These are phyloP conservation scores for Bhutanitis thaidina DNA, from an alignment of 2,888 invertebrate genomes.

Conservation along the genomic window DNA sequence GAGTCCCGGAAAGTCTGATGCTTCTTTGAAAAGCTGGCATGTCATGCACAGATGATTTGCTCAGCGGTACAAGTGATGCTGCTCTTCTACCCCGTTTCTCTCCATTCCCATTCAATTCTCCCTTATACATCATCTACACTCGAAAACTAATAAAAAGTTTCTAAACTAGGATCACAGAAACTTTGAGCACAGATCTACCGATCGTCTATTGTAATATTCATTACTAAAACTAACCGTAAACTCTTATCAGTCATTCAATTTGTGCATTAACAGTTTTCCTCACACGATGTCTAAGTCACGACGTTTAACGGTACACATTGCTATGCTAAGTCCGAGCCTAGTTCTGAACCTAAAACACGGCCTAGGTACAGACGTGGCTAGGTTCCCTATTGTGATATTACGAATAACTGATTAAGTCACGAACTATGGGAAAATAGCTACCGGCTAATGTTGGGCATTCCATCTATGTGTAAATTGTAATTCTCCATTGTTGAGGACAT, in stretches of 20 bases:
- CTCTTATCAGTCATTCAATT: constrained; percentile 11
- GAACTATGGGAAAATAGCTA: constrained; percentile 39
- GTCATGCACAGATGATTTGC: no score
- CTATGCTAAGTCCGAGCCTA: constrained; percentile 37
- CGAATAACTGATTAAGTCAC: constrained; percentile 43
- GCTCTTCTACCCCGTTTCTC: no score
- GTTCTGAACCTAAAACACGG: constrained; percentile 40
- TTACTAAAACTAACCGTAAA: constrained; percentile 2
- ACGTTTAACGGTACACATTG: constrained; percentile 44
- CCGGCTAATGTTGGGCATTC: constrained; percentile 17
- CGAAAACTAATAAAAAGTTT: no score
- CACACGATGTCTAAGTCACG: constrained; percentile 40
- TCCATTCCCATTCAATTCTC: no score
- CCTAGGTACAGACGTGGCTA: constrained; percentile 38
- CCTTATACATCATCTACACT: no score
- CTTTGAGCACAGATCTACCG: no score
- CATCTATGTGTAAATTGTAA: constrained; percentile 10
- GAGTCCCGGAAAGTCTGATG: no score
- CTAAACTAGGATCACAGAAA: no score
- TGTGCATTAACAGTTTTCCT: constrained; percentile 23
- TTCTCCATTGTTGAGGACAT: constrained; percentile 1
- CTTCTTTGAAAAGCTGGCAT: no score
- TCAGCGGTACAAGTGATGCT: no score
- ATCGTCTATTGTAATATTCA: no score
- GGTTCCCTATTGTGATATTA: constrained; percentile 31